These are phyloP conservation scores for Silurus glanis DNA, from an alignment of 2,113 vertebrate species.

Conservation along the genomic window DNA sequence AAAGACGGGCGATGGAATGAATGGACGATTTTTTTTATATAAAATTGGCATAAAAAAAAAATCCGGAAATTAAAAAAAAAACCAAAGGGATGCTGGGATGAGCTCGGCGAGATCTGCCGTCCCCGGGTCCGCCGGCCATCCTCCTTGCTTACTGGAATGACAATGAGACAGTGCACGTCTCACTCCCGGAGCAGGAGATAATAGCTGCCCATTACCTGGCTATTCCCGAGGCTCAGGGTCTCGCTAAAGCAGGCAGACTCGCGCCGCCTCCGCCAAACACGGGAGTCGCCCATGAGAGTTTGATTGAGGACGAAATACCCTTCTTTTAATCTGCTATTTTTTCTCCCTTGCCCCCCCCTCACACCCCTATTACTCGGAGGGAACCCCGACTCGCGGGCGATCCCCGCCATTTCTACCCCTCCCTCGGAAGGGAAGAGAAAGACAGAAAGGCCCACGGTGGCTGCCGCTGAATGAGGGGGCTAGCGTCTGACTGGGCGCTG, in stretches of 20 bases:
- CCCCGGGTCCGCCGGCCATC: conserved; percentile 47
- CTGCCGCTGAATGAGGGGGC: conserved; percentile 39
- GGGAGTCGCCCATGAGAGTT: conserved; percentile 55
- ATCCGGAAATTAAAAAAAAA: conserved; percentile 29
- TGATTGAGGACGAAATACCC: conserved; percentile 58
- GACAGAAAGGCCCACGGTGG: conserved; percentile 33
- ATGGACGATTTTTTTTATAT: conserved; percentile 56
- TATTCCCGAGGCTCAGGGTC: conserved; percentile 58
- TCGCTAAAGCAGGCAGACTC: conserved; percentile 29
- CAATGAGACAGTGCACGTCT: conserved; percentile 68
- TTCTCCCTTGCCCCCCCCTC: conserved; percentile 43
- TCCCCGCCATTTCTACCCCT: conserved; percentile 31
- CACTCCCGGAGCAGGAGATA: conserved; percentile 68
- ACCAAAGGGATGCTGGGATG: conserved; percentile 57
- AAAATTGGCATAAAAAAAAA: not conserved
- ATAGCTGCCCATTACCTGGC: conserved; percentile 74
- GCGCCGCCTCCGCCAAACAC: conserved; percentile 38
- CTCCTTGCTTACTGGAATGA: conserved; percentile 71
- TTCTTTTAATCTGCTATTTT: conserved; percentile 43
- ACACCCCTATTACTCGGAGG: conserved; percentile 68
- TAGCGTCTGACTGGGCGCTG: conserved; percentile 81
- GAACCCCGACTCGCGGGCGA: conserved; percentile 59
- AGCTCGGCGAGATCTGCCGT: conserved; percentile 66
- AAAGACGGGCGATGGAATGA: conserved; percentile 63
- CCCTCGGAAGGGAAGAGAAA: conserved; percentile 31